Base-by-base conservation (phyloP, 2,113 vertebrate genomes). In the Furnarius figulus region DNA sequence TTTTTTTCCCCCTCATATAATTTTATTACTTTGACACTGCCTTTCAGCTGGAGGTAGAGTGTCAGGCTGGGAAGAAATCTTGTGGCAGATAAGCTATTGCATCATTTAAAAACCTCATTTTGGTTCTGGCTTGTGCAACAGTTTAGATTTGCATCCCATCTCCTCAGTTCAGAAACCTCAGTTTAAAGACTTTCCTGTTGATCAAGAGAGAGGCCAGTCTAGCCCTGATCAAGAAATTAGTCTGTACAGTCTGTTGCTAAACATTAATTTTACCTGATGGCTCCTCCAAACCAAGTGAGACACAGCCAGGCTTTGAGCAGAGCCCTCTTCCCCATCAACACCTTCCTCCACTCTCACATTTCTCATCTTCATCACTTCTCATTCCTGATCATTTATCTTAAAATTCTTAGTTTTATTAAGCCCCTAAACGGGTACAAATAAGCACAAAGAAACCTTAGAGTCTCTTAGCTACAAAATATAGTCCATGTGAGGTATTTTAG, bases 81-180 rank as follows among this genome's bases (percentile, higher is more conserved):
- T 61, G 73, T 44, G 42, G 71, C 92, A 93, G 87, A 95, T 95
- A 94, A 88, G 56, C 50, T 80, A 85, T 30, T 93, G 89, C 66
- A 59, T 47, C 62, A 85, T n/a, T n/a, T 86, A 46, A 46, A 68
- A 74, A 81, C 4, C 8, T 2, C 42, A 84, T 91, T 95, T 96
- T 89, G 70, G 94, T 97, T 92, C 84, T 85, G 87, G 84, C 74
- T 94, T 21, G 24, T 56, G 89, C 72, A 97, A 95, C 70, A 66
- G 89, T 39, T 90, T 56, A 86, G 71, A 92, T 96, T 87, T 95
- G 82, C 93, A 81, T 20, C 67, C 71, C 86, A 33, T 59, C 87
- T 75, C 82, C 70, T 81, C 79, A 93, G 92, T 73, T 93, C 95
- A 91, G 83, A 68, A 92, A 88, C 42, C 81, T 92, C 94, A 35